Percentiles rank a stretch among this genome's conserved stretches.
These are phyloP conservation scores for Cataglyphis hispanica DNA, from an alignment of 1,140 invertebrate species.

Conservation along the genomic window DNA sequence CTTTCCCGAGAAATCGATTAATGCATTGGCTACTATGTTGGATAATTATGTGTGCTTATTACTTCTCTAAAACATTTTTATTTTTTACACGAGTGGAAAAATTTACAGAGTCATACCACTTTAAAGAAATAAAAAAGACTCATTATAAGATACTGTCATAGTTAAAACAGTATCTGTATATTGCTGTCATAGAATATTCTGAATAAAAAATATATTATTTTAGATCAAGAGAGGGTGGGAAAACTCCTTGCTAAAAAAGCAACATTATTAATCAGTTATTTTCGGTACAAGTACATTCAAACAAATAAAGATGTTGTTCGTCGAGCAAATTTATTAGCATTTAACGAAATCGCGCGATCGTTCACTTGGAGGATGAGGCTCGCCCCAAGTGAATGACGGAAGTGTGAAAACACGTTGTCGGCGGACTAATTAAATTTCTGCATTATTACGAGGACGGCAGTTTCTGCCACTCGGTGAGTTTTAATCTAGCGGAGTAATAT, in stretches of 20 bases:
- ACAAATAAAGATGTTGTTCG: background rate
- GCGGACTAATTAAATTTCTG: slow-evolving; percentile 78
- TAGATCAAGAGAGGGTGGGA: background rate
- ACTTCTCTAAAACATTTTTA: background rate
- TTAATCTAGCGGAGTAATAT: slow-evolving; percentile 80
- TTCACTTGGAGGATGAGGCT: background rate
- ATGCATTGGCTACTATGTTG: background rate
- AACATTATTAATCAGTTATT: background rate
- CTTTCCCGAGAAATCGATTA: slow-evolving; percentile 10
- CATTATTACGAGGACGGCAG: slow-evolving; percentile 69
- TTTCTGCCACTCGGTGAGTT: slow-evolving; percentile 72
- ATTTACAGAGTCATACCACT: background rate
- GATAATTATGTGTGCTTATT: background rate
- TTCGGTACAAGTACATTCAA: background rate
- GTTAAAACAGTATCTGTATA: too few species aligned
- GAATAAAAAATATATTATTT: background rate
- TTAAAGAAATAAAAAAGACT: background rate
- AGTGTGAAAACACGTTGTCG: slow-evolving; percentile 72
- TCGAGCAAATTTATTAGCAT: slow-evolving; percentile 23
- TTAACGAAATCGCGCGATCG: slow-evolving; percentile 54
- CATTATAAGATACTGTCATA: background rate
- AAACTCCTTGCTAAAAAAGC: too few species aligned
- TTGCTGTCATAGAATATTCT: background rate
- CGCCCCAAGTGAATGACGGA: slow-evolving; percentile 54
- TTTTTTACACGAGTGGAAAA: background rate